A percentile compares a stretch with the other conserved stretches of the same genome.
Conservation (phyloP, 2,797 vertebrate species). For the Paratrypauchen microcephalus region DNA sequence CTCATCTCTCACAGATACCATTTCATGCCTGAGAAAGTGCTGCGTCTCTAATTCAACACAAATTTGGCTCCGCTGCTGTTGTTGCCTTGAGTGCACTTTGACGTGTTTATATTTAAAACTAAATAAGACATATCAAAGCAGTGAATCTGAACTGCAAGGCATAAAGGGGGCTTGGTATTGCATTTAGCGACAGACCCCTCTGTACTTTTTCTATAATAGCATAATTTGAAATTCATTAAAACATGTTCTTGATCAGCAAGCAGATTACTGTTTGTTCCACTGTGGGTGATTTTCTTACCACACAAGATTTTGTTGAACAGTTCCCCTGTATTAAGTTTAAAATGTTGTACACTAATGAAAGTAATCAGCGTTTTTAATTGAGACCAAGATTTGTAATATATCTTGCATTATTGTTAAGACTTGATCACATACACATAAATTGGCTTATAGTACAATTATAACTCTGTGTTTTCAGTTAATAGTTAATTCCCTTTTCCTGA, state of each 20-base stretch:
- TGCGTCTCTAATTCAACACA: slow-evolving; percentile 20
- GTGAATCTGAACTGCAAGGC: neutral
- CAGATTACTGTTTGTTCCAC: neutral
- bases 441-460: neutral
- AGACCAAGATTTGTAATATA: neutral
- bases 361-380: neutral
- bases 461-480: neutral
- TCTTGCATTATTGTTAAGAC: neutral
- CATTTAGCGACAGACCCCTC: neutral
- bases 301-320: neutral
- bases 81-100: slow-evolving; percentile 1
- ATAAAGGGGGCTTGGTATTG: too few relatives aligned
- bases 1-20: slow-evolving; percentile 27
- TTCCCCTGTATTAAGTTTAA: neutral
- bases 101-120: neutral
- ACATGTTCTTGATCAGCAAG: neutral
- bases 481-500: too few relatives aligned
- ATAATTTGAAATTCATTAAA: slow-evolving; percentile 1
- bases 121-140: slow-evolving; percentile 2
- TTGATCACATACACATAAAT: neutral
- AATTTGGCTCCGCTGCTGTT: slow-evolving; percentile 12
- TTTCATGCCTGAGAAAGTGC: slow-evolving; percentile 35
- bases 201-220: neutral
- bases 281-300: neutral
- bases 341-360: neutral